phyloP scores from a whole-genome alignment of 30 jellyfish, hydroid and myxozoan species.

The Chrysaora quinquecirrha region DNA sequence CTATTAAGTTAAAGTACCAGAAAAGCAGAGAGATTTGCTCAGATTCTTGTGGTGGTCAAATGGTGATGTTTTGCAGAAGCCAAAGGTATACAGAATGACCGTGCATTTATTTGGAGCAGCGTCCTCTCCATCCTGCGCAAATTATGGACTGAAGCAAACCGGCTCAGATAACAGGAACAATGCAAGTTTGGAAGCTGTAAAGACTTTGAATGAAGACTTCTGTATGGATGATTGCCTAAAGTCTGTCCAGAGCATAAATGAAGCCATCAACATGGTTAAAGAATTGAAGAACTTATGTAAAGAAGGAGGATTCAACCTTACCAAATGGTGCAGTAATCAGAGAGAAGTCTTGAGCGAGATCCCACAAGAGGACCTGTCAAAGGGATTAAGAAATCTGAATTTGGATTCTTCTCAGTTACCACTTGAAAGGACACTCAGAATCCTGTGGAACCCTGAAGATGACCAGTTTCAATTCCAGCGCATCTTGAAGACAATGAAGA shows the following conservation, averaged over 20 bases:
- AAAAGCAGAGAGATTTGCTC: not conserved
- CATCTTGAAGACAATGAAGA: not conserved
- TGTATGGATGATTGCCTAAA: not conserved
- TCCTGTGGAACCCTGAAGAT: not conserved
- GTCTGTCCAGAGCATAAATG: not conserved
- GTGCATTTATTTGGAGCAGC: constrained; percentile 63
- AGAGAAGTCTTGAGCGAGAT: not conserved
- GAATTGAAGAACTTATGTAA: not conserved
- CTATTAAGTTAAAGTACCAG: not conserved
- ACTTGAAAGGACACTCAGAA: not conserved
- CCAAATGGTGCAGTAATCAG: not conserved
- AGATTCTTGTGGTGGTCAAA: not conserved
- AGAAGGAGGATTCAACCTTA: not conserved
- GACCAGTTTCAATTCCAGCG: constrained; percentile 18
- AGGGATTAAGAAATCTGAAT: not conserved
- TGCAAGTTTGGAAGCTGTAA: constrained; percentile 48
- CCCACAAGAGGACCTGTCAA: not conserved
- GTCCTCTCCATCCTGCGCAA: constrained; percentile 11
- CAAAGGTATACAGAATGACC: constrained; percentile 12
- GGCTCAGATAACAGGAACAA: constrained; percentile 31
- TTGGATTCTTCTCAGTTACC: not conserved
- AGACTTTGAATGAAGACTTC: constrained; percentile 28
- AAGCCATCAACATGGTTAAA: not conserved
- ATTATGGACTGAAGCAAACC: constrained; percentile 44
- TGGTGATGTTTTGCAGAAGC: not conserved